Base-by-base conservation (phyloP, 2,113 vertebrate species). In the Enhydra lutris region DNA sequence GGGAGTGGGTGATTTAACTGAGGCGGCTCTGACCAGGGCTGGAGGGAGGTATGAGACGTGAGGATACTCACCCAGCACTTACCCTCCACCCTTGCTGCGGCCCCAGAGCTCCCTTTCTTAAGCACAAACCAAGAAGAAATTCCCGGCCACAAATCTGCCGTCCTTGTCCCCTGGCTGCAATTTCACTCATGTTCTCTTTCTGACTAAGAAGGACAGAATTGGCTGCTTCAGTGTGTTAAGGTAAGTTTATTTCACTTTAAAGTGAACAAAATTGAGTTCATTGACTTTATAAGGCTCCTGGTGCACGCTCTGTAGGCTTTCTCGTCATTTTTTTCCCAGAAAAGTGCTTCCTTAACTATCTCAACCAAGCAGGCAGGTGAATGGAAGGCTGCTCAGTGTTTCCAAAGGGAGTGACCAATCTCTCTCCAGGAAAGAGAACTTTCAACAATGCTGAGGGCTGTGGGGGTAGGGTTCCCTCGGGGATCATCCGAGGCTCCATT, bases 161-260 rank as follows among this genome's bases (percentile, higher is more conserved):
- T 11, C 0, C n/a, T 63, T 89, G 87, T 11, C 61, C 97, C 78
- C 34, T 95, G 90, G 95, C 95, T 93, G 39, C 93, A 74, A 95
- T 98, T 98, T 97, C 91, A 71, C 94, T 94, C 96, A 74, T 3
- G 50, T 89, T 98, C 93, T 95, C 97, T 91, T 96, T 69, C 92
- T 97, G 63, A 73, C 80, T 85, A 55, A 69, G 97, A 99, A 98
- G 98, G 98, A 98, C 85, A 92, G 86, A 97, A 71, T 95, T 97
- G 97, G 96, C 97, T 95, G 95, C 96, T 63, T 81, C 97, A 94
- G 96, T 91, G 82, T 34, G 45, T 98, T 98, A 98, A 98, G 97
- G 96, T 96, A 98, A 97, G 97, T 95, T 98, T 98, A 97, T 97
- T 82, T 98, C 97, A 96, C 97, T 98, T 95, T 84, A 97, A 97